phyloP scores from a whole-genome alignment of 2,113 vertebrate species.

The Triplophysa rosa region DNA sequence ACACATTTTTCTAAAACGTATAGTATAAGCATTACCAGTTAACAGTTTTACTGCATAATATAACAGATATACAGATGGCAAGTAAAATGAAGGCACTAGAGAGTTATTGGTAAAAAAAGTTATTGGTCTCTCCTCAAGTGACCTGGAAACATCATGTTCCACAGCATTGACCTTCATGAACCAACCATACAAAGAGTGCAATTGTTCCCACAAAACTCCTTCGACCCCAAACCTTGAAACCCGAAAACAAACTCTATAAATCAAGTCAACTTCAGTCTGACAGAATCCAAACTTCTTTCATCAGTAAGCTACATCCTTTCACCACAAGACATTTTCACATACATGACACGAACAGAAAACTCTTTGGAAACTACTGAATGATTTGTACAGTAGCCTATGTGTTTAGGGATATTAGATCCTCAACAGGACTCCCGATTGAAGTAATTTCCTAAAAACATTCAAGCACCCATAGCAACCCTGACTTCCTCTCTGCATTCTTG shows the following conservation, averaged over 20 bases:
- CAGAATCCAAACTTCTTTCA: constrained; percentile 40
- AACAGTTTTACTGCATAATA: background rate
- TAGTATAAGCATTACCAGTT: no score
- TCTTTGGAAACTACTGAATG: constrained; percentile 41
- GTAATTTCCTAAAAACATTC: constrained; percentile 49
- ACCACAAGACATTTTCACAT: constrained; percentile 1
- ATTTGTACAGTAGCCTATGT: constrained; percentile 47
- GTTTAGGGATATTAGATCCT: constrained; percentile 41
- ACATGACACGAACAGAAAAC: constrained; percentile 16
- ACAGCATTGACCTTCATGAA: constrained; percentile 29
- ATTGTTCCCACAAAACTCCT: constrained; percentile 45
- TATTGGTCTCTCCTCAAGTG: constrained; percentile 46
- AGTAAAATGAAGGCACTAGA: background rate
- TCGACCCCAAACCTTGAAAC: constrained; percentile 14
- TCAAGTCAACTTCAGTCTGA: constrained; percentile 46
- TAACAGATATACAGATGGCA: background rate
- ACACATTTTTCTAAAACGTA: background rate
- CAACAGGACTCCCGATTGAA: constrained; percentile 37
- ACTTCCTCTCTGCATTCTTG: constrained; percentile 53
- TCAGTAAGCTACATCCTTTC: constrained; percentile 29
- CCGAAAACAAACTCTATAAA: constrained; percentile 48
- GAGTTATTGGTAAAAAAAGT: constrained; percentile 23
- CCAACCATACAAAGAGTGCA: constrained; percentile 53
- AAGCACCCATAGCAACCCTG: constrained; percentile 37
- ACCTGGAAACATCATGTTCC: constrained; percentile 43